Conservation (phyloP, 1,140 invertebrate genomes). For the Schlechtendalia chinensis region DNA sequence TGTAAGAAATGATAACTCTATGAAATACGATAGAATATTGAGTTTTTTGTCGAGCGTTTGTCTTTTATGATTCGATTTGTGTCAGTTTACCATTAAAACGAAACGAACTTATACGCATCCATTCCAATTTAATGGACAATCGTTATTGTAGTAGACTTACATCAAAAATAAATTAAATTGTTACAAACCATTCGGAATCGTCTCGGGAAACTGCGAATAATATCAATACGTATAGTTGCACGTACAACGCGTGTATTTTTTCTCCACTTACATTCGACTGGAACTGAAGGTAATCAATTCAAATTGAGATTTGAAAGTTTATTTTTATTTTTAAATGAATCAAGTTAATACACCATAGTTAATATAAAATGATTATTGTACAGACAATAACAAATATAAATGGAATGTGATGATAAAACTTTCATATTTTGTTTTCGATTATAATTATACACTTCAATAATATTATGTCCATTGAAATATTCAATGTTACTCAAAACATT, state of each 20-base stretch:
- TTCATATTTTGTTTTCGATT: neutral
- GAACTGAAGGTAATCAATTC: neutral
- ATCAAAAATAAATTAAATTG: neutral
- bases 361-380: too few relatives aligned
- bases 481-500: neutral
- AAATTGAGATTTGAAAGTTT: neutral
- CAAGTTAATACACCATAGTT: neutral
- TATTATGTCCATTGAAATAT: neutral
- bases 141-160: neutral
- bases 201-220: neutral
- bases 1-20: too few relatives aligned
- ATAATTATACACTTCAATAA: too few relatives aligned
- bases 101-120: neutral
- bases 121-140: constrained; percentile 15
- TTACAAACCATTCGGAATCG: neutral
- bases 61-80: constrained; percentile 13
- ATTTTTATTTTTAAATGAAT: too few relatives aligned
- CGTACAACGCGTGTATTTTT: neutral
- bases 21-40: neutral
- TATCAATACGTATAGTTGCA: neutral
- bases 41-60: too few relatives aligned
- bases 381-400: neutral
- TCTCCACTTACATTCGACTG: neutral
- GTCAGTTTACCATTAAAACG: neutral
- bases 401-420: too few relatives aligned